Percentiles rank a stretch among this genome's conserved stretches.
Conservation (phyloP, 2,888 invertebrate species). For the Quadroppia sp. region DNA sequence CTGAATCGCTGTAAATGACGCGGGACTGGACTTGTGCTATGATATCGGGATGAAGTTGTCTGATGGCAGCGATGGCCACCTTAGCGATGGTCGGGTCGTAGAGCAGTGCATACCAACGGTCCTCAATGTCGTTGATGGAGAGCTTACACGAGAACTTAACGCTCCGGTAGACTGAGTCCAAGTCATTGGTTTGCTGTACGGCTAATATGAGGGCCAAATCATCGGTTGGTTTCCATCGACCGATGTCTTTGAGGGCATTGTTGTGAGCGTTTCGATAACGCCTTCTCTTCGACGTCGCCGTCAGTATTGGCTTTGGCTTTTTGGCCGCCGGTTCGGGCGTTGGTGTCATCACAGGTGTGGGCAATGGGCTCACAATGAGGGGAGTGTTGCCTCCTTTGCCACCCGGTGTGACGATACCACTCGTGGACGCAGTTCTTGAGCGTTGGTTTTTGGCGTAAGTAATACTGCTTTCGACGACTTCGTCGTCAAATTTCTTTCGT, state of each 20-base stretch:
- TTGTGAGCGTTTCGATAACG: slow-evolving; percentile 46
- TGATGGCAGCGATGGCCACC: slow-evolving; percentile 85
- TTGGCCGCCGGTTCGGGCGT: slow-evolving; percentile 36
- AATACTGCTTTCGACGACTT: slow-evolving; percentile 85
- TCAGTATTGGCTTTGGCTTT: slow-evolving; percentile 45
- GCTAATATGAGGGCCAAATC: slow-evolving; percentile 89
- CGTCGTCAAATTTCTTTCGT: slow-evolving; percentile 92
- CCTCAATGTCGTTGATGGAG: slow-evolving; percentile 85
- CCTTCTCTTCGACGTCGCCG: slow-evolving; percentile 41
- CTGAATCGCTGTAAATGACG: slow-evolving; percentile 80
- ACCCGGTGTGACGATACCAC: neutral
- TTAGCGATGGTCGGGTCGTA: slow-evolving; percentile 87
- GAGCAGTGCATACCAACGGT: slow-evolving; percentile 90
- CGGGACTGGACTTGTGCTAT: slow-evolving; percentile 79
- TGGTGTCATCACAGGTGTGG: slow-evolving; percentile 12
- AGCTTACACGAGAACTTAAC: slow-evolving; percentile 94
- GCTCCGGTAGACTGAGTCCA: slow-evolving; percentile 71
- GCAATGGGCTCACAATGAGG: slow-evolving; percentile 16
- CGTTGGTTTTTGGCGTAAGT: slow-evolving; percentile 43
- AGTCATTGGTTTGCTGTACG: slow-evolving; percentile 72
- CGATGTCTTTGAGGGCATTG: slow-evolving; percentile 56
- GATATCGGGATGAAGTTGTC: slow-evolving; percentile 85
- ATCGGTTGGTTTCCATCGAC: slow-evolving; percentile 95
- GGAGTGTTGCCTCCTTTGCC: slow-evolving; percentile 21
- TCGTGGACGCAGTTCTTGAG: neutral